Base-by-base conservation (phyloP, 2,888 invertebrate genomes). In the Eucriotettix oculatus region DNA sequence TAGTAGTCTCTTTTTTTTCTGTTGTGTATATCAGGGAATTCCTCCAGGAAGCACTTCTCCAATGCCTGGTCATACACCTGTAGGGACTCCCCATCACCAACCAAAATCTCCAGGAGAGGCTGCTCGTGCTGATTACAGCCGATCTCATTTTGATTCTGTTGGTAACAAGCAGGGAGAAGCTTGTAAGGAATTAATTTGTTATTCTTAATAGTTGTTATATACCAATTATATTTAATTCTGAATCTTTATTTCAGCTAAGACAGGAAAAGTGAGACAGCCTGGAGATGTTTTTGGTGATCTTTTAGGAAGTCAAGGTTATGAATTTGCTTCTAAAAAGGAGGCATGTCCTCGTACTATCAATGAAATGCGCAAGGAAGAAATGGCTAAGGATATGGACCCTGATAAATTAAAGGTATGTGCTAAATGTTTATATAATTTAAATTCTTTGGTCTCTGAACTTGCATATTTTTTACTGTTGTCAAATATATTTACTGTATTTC, bases 271-370 rank as follows among this genome's bases (percentile, higher is more conserved):
- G n/a, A 43, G 57, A 16, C 40, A 53, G 16, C 29, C 54, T 53
- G 77, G 75, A 10, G 90, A 94, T 70, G 86, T 92, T 41, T 96
- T 96, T 74, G 93, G 89, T 17, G 95, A 96, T 72, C 76, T 96
- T 16, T 76, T 96, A 11, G 95, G 94, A 14, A 88, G 87, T 66
- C 93, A 93, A 70, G 91, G 90, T 0, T 94, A 93, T 70, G 85
- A 85, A 64, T 91, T 92, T 73, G 82, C 82, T 54, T 76, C 81
- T 10, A 87, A 85, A 68, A 80, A 77, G 63, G 83, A 85, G 63
- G 77, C 84, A 52, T 87, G 87, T 1, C 93, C 94, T 0, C 81
- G 83, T 66, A 93, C 94, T 1, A 92, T 96, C 68, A 95, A 93
- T 71, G 90, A 87, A 64, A 93, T 96, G 93, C 78, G 93, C 41